Conservation (phyloP, 2,888 invertebrate species). For the Artemia sp. region DNA sequence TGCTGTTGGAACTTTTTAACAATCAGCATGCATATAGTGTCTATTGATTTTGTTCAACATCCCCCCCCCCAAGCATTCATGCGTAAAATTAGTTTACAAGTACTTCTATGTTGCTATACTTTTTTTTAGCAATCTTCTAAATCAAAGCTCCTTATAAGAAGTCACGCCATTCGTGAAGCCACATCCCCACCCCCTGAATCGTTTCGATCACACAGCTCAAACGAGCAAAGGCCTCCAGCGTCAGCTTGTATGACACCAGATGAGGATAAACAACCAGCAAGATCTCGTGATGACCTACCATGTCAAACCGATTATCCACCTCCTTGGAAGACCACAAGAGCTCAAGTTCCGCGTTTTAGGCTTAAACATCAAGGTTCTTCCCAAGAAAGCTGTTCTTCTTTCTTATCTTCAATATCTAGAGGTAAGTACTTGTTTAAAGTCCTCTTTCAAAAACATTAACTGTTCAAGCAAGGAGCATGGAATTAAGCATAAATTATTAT, state of each 20-base stretch:
- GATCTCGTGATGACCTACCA: background rate
- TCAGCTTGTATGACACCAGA: conserved; percentile 30
- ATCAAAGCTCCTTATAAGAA: conserved; percentile 64
- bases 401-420: conserved; percentile 35
- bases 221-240: conserved; percentile 27
- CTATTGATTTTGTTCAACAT: no score
- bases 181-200: conserved; percentile 38
- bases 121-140: conserved; percentile 38
- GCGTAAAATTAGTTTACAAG: no score
- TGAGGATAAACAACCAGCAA: conserved; percentile 23
- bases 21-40: no score
- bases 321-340: conserved; percentile 25
- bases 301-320: background rate
- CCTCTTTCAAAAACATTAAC: no score
- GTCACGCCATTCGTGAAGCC: conserved; percentile 75
- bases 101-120: no score
- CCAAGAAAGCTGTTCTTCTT: conserved; percentile 31
- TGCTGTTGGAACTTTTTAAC: no score
- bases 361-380: conserved; percentile 35
- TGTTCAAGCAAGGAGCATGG: no score
- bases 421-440: conserved; percentile 30
- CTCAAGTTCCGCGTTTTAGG: conserved; percentile 32
- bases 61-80: no score
- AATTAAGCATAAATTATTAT: no score
- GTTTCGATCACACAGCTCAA: conserved; percentile 27